phyloP scores from a whole-genome alignment of 2,113 vertebrate species.

The Psittacara wagleri region DNA sequence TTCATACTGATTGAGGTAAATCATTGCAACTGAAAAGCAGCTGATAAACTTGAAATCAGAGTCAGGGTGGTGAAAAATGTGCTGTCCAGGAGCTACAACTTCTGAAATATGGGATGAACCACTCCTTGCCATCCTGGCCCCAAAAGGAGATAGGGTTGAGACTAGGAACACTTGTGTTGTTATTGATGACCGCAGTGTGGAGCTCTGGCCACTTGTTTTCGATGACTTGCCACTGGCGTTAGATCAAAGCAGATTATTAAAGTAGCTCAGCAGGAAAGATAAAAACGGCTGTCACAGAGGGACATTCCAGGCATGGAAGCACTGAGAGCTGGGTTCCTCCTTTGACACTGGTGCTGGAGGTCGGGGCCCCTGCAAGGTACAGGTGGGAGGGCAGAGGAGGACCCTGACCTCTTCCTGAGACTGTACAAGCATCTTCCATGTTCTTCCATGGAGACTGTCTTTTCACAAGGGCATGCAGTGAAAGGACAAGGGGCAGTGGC shows the following conservation, averaged over 20 bases:
- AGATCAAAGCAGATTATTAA: neutral
- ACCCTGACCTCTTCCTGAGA: accelerated
- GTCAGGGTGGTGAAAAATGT: neutral
- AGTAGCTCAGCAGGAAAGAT: neutral
- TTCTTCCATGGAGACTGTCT: too few relatives aligned
- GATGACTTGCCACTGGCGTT: neutral
- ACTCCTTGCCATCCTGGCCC: accelerated
- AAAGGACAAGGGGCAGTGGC: neutral
- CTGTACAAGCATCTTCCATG: neutral
- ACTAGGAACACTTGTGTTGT: accelerated
- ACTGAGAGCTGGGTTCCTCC: neutral
- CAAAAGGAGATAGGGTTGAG: neutral
- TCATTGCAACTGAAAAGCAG: neutral
- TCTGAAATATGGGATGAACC: neutral
- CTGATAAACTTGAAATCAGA: accelerated
- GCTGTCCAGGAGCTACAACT: accelerated
- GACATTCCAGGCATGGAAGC: neutral
- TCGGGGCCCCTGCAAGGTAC: accelerated
- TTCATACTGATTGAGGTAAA: neutral
- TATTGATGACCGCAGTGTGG: neutral
- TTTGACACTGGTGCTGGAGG: accelerated
- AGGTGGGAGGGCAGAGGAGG: neutral
- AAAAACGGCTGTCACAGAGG: neutral
- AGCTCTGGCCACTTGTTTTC: neutral
- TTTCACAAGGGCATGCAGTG: neutral